These are phyloP conservation scores for Dasysyrphus tricinctus DNA, from an alignment of 2,888 invertebrate genomes.

Conservation along the genomic window DNA sequence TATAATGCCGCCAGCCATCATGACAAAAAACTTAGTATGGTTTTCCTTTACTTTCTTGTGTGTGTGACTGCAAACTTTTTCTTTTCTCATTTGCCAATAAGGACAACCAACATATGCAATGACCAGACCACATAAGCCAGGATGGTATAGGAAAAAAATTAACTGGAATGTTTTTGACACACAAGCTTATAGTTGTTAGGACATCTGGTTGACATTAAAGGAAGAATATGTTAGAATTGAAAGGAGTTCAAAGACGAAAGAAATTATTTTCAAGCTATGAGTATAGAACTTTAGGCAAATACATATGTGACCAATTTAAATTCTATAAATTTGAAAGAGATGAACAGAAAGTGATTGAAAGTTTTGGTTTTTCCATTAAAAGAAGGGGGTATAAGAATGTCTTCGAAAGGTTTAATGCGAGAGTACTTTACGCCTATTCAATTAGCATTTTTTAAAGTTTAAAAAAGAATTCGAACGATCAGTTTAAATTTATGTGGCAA, in stretches of 20 bases:
- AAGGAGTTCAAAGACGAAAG: not conserved
- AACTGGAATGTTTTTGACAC: conserved; percentile 56
- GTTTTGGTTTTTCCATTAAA: not conserved
- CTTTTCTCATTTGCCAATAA: conserved; percentile 16
- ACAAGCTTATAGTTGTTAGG: conserved; percentile 45
- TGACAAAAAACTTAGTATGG: conserved; percentile 28
- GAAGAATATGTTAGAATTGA: not conserved
- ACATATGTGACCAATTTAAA: conserved; percentile 4
- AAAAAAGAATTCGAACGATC: no score
- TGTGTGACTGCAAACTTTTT: conserved; percentile 22
- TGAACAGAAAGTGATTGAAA: not conserved
- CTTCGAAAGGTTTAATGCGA: no score
- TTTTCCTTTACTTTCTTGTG: conserved; percentile 19
- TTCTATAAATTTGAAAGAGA: not conserved
- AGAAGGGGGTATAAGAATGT: no score
- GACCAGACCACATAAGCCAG: conserved; percentile 31
- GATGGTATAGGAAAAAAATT: conserved; percentile 28
- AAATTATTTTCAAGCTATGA: not conserved
- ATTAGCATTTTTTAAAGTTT: no score
- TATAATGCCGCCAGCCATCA: conserved; percentile 34
- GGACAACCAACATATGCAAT: conserved; percentile 29
- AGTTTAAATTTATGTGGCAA: no score
- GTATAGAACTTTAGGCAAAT: not conserved
- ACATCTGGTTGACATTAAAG: conserved; percentile 49
- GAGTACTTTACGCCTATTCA: no score